These are phyloP conservation scores for Hyppa rectilinea DNA, from an alignment of 2,888 invertebrate genomes.

Conservation along the genomic window DNA sequence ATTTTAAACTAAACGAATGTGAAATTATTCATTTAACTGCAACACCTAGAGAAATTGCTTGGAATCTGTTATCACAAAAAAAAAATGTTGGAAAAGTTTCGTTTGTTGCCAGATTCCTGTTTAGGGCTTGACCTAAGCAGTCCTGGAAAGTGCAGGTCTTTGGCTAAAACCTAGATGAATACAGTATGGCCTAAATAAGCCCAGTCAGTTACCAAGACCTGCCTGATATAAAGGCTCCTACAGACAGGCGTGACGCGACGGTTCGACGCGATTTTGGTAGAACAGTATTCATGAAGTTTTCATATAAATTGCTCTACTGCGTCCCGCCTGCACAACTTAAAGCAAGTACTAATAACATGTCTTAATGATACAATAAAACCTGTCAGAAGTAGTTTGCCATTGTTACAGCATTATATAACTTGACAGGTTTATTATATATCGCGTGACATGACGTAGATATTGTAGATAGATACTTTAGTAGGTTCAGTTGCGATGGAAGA, in stretches of 20 bases:
- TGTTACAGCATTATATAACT: slow-evolving; percentile 40
- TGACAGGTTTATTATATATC: slow-evolving; percentile 32
- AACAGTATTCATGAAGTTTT: too few species aligned
- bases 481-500: slow-evolving; percentile 2
- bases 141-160: neutral
- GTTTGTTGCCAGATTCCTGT: neutral
- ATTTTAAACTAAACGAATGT: neutral
- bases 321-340: too few species aligned
- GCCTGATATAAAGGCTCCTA: neutral
- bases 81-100: neutral
- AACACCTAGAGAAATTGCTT: neutral
- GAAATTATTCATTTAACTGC: too few species aligned
- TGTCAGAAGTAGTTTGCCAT: slow-evolving; percentile 50
- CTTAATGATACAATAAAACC: slow-evolving; percentile 29
- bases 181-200: neutral
- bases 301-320: too few species aligned
- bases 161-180: neutral
- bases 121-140: neutral
- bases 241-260: too few species aligned
- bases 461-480: slow-evolving; percentile 9
- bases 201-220: neutral
- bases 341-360: slow-evolving; percentile 7
- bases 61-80: neutral
- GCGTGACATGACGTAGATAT: slow-evolving; percentile 33
- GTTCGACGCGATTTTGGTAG: too few species aligned